Percentiles rank a stretch among this genome's conserved stretches.
Evolutionary conservation across 2,797 vertebrate species (phyloP).

Genomic region (Hemitrygon akajei): DNA sequence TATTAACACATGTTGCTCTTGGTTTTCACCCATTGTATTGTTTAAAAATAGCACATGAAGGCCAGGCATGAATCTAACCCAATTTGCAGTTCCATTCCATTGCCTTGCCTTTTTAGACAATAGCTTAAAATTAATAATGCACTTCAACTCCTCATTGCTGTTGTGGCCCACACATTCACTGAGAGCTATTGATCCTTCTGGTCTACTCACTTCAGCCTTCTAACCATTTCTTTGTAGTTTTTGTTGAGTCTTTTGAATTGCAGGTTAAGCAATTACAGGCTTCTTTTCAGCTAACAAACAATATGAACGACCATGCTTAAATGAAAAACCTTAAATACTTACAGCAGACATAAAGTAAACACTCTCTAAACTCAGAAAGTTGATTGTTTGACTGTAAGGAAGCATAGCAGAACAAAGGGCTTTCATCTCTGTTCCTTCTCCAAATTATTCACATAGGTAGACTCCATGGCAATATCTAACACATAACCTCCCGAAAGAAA

Average conservation of each 20-base stretch:
- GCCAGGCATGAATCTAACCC: background rate
- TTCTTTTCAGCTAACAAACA: background rate
- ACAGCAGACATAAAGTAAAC: background rate
- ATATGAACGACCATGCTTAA: background rate
- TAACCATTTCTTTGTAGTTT: background rate
- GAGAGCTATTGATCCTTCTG: background rate
- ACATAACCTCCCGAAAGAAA: background rate
- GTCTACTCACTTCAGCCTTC: background rate
- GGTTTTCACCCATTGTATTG: background rate
- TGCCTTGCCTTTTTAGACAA: background rate
- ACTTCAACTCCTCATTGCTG: background rate
- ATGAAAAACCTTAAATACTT: constrained; percentile 16
- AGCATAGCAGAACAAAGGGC: background rate
- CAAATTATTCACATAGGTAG: background rate
- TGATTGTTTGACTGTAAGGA: background rate
- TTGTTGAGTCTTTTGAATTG: background rate
- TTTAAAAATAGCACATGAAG: background rate
- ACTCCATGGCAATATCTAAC: too few species aligned
- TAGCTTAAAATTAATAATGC: background rate
- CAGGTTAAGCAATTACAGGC: background rate
- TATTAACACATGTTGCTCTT: background rate
- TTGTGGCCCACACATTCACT: background rate
- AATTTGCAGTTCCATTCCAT: background rate
- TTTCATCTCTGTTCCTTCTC: background rate
- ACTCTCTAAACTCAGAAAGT: background rate